Evolutionary conservation across 1,140 invertebrate species (phyloP), one percentile per base, ranked within the genome.

Genomic region (Callitettix versicolor): DNA sequence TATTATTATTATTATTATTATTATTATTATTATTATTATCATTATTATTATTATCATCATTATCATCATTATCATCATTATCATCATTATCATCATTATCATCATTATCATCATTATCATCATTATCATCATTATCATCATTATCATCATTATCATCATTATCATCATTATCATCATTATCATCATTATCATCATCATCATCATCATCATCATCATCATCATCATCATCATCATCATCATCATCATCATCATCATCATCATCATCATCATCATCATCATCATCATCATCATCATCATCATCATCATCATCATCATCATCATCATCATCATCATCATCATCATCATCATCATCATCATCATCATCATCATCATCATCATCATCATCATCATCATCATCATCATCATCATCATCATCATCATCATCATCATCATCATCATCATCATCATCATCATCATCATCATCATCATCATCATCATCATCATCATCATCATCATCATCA

Each of bases 171-270:
- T n/a, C n/a, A n/a, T n/a, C n/a, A n/a, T n/a, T n/a, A n/a, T n/a
- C n/a, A n/a, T n/a, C n/a, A n/a, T 44, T 17, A 44, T 44, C 18
- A 12, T 44, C 42, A 44, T 44, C 42, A 12, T 44, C 42, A n/a
- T 44, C 42, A 20, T 20, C 42, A n/a, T 44, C 42, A 44, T 44
- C 42, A 44, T 44, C 42, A 44, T 44, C 42, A 44, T 44, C 42
- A 44, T 44, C 42, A 44, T 44, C 42, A 44, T 44, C 42, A 44
- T 44, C 42, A 44, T 44, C 42, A 44, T 44, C 42, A 44, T 44
- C 42, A 44, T 44, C 42, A 44, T 44, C 42, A 44, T 44, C 42
- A 44, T 44, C 42, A 44, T 44, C 42, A 44, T 44, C 42, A 44
- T 44, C 42, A 44, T 44, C 42, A 44, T 44, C 42, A 44, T 44